Base-by-base conservation (phyloP, 2,797 vertebrate genomes). In the Salmo trutta region DNA sequence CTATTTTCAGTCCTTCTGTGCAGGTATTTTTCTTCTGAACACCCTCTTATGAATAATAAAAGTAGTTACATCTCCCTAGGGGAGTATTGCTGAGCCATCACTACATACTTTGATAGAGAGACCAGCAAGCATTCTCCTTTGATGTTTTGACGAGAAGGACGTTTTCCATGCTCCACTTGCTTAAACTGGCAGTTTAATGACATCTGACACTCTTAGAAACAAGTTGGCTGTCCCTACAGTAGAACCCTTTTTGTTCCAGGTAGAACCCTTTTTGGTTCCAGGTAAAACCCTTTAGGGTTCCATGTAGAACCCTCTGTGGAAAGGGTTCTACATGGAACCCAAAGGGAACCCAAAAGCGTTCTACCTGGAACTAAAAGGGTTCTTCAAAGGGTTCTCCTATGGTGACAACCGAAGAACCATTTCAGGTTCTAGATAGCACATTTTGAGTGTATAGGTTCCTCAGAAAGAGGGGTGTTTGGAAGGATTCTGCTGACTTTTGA, bases 141-240 rank as follows among this genome's bases (percentile, higher is more conserved):
- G 66, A 79, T 77, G 74, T 76, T 31, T 78, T 79, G 71, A 75
- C 66, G 54, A 68, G 69, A 52, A 68, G 69, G 64, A 69, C 71
- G 53, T 66, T 69, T 77, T 68, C 51, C 24, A 33, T 62, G 54
- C 71, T 81, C 56, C 59, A 16, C 65, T 62, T 54, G 47, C 54
- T 75, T 75, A 69, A 71, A 54, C 76, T 66, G 69, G 68, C 56
- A 24, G 62, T 31, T 62, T 80, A 78, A 85, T 79, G 77, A 81
- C 54, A 47, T 83, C 79, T 10, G 41, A 47, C 41, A 47, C 41
- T 47, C 79, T 77, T 6, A 59, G 19, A 21, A 21, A 21, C 5
- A 7, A 6, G 56, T 47, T 47, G 41, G 2, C 41, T 47, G 41
- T 47, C 2, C 10, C 41, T 5, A 36, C 6, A 36, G 33, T 5